Base-by-base conservation (phyloP, 2,113 vertebrate species). In the Macroglossus sobrinus region DNA sequence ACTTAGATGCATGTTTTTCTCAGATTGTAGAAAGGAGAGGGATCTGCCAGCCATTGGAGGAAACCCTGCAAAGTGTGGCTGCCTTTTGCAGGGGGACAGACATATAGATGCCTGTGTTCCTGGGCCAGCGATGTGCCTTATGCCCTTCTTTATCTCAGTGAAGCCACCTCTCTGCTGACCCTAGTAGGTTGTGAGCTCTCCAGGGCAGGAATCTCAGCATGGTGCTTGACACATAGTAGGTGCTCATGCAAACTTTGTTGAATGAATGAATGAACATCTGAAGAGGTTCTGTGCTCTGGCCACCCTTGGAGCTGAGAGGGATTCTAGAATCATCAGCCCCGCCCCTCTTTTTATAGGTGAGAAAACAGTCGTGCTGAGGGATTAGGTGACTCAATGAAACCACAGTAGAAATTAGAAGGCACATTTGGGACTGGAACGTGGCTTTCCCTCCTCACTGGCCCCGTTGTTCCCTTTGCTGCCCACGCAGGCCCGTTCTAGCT, bases 381-480 rank as follows among this genome's bases (percentile, higher is more conserved):
- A 63, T 59, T 26, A 68, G 66, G 85, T 89, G 97, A 94, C 69
- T 96, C 92, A 88, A 87, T 84, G 80, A 89, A 95, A 84, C 59
- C 45, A 3, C 57, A 30, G 38, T 78, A 85, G 95, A 85, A 74
- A 84, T 26, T 38, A 38, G 71, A 93, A 93, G 80, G 86, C 81
- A 57, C 28, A 40, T 59, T 28, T 1, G 0, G 66, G 47, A 66
- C 59, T 61, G 64, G 92, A 66, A 45, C 10, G 66, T 66, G n/a
- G 50, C 61, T 69, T 63, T 68, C 47, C 87, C 33, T 18, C 2
- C 63, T 64, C 86, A 18, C 24, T 45, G 79, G 68, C 35, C 18
- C 0, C 10, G 24, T 28, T 11, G 85, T 61, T 74, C 63, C 93
- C 38, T 64, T 86, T 15, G 84, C 69, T 71, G 89, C 38, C 47